These are phyloP conservation scores for Catalaphyllia jardinei DNA, from an alignment of 64 coral and sea anemone genomes.

Conservation along the genomic window DNA sequence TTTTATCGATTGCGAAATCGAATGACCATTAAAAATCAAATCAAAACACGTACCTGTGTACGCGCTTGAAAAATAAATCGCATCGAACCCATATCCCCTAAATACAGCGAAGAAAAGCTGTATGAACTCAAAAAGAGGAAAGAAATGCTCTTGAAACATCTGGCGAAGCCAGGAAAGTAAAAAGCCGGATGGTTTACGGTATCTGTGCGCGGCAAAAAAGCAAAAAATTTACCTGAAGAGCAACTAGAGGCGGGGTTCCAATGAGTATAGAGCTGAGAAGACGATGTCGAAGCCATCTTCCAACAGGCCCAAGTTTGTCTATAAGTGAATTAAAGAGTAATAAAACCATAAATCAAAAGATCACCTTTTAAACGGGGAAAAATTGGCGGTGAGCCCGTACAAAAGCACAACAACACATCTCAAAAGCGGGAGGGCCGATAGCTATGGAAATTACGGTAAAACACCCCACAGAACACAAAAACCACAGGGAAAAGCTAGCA, in stretches of 20 bases:
- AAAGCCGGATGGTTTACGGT: neutral
- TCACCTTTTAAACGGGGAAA: neutral
- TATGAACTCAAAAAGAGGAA: neutral
- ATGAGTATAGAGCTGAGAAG: constrained; percentile 72
- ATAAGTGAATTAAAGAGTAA: neutral
- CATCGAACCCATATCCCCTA: neutral
- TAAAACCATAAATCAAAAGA: constrained; percentile 9
- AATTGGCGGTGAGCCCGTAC: neutral
- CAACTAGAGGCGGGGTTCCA: constrained; percentile 73
- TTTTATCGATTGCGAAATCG: constrained; percentile 6
- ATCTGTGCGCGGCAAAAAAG: neutral
- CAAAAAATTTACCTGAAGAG: constrained; percentile 59
- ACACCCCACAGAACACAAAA: neutral
- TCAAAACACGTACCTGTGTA: neutral
- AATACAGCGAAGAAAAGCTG: neutral
- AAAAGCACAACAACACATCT: neutral
- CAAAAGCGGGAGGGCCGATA: neutral
- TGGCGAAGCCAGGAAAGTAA: neutral
- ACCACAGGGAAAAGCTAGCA: neutral
- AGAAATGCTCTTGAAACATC: neutral
- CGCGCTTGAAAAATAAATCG: neutral
- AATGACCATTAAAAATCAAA: neutral
- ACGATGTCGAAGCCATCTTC: constrained; percentile 83
- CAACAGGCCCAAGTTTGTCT: constrained; percentile 81
- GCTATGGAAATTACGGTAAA: neutral